Conservation (phyloP, 1,140 invertebrate species). For the Venturia canescens region DNA sequence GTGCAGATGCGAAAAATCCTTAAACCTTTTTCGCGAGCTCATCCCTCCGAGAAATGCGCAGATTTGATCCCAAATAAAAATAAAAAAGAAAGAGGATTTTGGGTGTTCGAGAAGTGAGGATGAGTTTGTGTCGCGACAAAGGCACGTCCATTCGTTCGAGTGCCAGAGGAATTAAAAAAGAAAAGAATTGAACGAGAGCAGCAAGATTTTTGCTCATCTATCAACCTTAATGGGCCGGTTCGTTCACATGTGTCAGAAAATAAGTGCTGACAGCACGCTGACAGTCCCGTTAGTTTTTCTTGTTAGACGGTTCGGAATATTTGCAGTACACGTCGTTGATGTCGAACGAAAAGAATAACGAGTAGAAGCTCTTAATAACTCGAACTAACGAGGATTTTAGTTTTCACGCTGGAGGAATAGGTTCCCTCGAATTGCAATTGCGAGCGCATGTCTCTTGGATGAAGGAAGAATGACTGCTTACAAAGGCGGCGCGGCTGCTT, state of each 20-base stretch:
- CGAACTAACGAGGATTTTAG: no score
- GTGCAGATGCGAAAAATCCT: background rate
- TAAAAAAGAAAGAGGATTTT: background rate
- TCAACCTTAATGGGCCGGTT: conserved; percentile 7
- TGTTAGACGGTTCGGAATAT: background rate
- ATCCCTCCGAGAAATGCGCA: background rate
- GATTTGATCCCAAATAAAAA: background rate
- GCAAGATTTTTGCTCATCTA: conserved; percentile 11
- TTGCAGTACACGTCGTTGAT: background rate
- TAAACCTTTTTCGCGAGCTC: background rate
- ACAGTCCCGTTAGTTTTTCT: background rate
- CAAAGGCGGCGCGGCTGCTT: no score
- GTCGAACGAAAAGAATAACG: no score
- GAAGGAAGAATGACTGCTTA: no score
- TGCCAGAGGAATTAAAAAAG: background rate
- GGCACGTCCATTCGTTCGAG: background rate
- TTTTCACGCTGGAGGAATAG: no score
- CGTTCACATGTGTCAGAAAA: conserved; percentile 1
- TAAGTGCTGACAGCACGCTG: background rate
- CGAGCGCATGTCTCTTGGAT: no score
- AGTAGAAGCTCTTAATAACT: no score
- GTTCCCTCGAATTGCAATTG: no score
- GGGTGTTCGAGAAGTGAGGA: background rate
- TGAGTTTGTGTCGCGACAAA: conserved; percentile 9
- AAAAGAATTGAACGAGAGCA: background rate